These are phyloP conservation scores for Microplitis demolitor DNA, from an alignment of 1,140 invertebrate genomes.

Conservation along the genomic window DNA sequence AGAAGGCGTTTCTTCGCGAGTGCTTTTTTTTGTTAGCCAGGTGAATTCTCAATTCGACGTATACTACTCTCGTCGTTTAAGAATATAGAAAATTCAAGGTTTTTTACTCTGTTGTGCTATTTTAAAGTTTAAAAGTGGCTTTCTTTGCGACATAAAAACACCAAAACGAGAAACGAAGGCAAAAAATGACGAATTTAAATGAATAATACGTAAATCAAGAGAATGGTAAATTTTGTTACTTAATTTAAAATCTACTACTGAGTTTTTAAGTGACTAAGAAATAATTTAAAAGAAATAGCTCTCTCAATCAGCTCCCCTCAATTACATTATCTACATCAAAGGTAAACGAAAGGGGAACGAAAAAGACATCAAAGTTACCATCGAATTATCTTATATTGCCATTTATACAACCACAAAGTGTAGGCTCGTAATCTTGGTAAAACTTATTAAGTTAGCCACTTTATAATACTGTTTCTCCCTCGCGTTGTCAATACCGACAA, in stretches of 20 bases:
- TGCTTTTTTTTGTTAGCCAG: conserved; percentile 14
- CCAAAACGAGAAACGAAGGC: not conserved
- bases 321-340: too few species aligned
- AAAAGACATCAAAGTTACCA: conserved; percentile 6
- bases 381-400: conserved; percentile 3
- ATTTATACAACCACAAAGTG: not conserved
- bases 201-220: too few species aligned
- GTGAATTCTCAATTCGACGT: conserved; percentile 22
- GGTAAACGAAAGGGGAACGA: not conserved
- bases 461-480: not conserved
- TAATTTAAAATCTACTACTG: too few species aligned
- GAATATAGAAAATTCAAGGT: conserved; percentile 22
- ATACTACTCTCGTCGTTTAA: not conserved
- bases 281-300: too few species aligned
- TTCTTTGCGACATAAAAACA: conserved; percentile 1
- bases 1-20: conserved; percentile 5
- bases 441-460: conserved; percentile 8
- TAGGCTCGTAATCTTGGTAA: conserved; percentile 4
- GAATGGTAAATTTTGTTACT: too few species aligned
- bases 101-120: conserved; percentile 17
- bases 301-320: too few species aligned
- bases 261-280: too few species aligned
- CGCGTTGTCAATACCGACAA: not conserved
- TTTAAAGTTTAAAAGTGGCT: conserved; percentile 19
- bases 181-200: not conserved